phyloP scores from a whole-genome alignment of 2,888 invertebrate species.

The Mongoloraphidia duomilia region DNA sequence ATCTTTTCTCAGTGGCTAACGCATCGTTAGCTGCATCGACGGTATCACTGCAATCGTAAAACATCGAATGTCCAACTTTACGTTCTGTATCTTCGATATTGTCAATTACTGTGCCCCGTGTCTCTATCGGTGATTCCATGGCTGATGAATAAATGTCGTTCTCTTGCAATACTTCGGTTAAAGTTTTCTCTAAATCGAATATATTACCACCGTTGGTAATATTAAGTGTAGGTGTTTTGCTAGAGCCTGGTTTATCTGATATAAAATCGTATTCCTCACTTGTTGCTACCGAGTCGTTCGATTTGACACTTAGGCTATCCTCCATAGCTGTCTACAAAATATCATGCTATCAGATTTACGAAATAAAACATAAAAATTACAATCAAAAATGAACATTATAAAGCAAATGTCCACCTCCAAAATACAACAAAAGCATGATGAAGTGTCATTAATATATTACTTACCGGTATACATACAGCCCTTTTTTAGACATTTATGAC shows the following conservation, averaged over 20 bases:
- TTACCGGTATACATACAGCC: too few species aligned
- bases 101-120: not conserved
- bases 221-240: slow-evolving; percentile 39
- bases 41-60: slow-evolving; percentile 28
- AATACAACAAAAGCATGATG: too few species aligned
- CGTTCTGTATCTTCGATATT: slow-evolving; percentile 23
- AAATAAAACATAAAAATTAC: too few species aligned
- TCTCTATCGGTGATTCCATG: not conserved
- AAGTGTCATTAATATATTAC: too few species aligned
- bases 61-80: slow-evolving; percentile 36
- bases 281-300: slow-evolving; percentile 52
- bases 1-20: slow-evolving; percentile 21
- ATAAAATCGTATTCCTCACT: slow-evolving; percentile 60
- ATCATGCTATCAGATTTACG: too few species aligned
- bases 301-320: slow-evolving; percentile 52
- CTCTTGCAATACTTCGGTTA: slow-evolving; percentile 39
- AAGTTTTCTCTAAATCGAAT: slow-evolving; percentile 43
- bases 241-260: slow-evolving; percentile 34
- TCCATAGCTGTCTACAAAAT: slow-evolving; percentile 34
- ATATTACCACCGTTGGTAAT: slow-evolving; percentile 46
- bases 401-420: too few species aligned
- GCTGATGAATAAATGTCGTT: slow-evolving; percentile 12
- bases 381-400: too few species aligned
- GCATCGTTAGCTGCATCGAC: slow-evolving; percentile 25
- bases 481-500: too few species aligned